Evolutionary conservation across 2,113 vertebrate species (phyloP), one percentile per base, ranked within the genome.

Genomic region (Leucoraja erinaceus): DNA sequence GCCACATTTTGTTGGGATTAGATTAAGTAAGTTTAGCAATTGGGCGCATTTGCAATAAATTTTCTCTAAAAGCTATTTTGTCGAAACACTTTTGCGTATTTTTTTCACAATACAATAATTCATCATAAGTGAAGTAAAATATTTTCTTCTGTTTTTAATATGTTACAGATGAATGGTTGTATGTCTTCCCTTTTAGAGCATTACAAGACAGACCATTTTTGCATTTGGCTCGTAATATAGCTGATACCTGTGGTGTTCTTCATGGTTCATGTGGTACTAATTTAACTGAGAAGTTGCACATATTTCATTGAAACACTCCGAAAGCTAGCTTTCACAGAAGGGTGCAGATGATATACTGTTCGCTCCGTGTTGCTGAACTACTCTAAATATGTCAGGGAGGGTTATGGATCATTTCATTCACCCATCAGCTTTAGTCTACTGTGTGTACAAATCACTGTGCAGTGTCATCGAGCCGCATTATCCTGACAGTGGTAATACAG

Each of bases 271-370:
- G 97, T 97, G 96, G 96, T 98, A 96, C 98, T 98, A 98, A 99
- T 99, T 99, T 99, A 98, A 98, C 98, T 96, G 97, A 97, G 97
- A 98, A 98, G 98, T 97, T 97, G 97, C 96, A 98, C 97, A 98
- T 99, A 98, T 98, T 99, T 99, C 97, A 98, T 96, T 97, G 97
- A 97, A 98, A 97, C 97, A 97, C 97, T 97, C 96, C 96, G 96
- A 96, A 97, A 96, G 95, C 95, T 95, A 95, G 96, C 96, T 96
- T 96, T 96, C 97, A 96, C 97, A 97, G 97, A 96, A 96, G 97
- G 97, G 96, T 97, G 97, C 96, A 96, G 97, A 97, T 97, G 97
- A 98, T 98, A 97, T 96, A 98, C 97, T 96, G 95, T 96, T 96
- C 97, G 97, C 96, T 93, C 95, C 96, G 96, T 97, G 95, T 97